Evolutionary conservation across 2,113 vertebrate species (phyloP), one percentile per base, ranked within the genome.

Genomic region (Phocoena sinus): DNA sequence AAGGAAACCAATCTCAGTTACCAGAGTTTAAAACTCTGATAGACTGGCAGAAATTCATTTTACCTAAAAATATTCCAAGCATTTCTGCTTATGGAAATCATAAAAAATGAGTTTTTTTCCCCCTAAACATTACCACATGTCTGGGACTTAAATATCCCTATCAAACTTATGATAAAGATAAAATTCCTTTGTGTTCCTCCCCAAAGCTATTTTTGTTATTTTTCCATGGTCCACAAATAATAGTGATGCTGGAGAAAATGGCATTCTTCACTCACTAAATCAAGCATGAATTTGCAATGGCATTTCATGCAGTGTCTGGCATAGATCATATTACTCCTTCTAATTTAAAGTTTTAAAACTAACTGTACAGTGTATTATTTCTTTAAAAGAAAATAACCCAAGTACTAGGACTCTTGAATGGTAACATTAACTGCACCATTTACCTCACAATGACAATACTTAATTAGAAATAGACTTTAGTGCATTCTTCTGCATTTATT

Each of bases 141-240:
- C 33, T 89, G 87, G 80, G 26, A 47, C 91, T n/a, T 97, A 96
- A 96, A 92, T 76, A 96, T 9, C 44, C 73, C 31, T 85, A 95
- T 92, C 33, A 96, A 97, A 97, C 6, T 85, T 94, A 33, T 20
- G 73, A 96, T 67, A 97, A 97, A 97, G 67, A 95, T 84, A 96
- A 89, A 97, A 97, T 97, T 96, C 93, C 0, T 97, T 98, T 53
- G 77, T 94, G 91, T 98, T 96, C 8, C 58, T 97, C 44, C 96
- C 38, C 79, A 84, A 96, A 98, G 10, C 4, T 91, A 23, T 97
- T 97, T 98, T 96, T 98, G 81, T 77, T 96, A 70, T 91, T 98
- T 65, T 44, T 95, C 79, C 95, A 47, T 96, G 63, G 33, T 84
- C 68, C 97, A 83, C 33, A 53, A 95, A 97, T 96, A 89, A 70